A percentile compares a stretch with the other conserved stretches of the same genome.
These are phyloP conservation scores for Pseudococcus viburni DNA, from an alignment of 2,888 invertebrate genomes.

Conservation along the genomic window DNA sequence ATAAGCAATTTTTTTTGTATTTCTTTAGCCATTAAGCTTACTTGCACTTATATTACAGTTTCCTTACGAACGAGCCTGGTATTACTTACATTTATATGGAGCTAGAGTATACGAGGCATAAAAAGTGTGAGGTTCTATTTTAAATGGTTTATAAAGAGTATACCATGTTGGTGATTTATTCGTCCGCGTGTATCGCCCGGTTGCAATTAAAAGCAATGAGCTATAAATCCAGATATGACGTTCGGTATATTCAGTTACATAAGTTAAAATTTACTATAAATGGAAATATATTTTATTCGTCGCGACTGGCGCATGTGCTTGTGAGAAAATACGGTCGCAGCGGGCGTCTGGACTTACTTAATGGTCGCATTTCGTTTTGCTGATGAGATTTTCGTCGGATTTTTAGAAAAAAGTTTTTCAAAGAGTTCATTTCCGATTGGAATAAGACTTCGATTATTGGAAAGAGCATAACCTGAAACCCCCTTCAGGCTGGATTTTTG, in stretches of 20 bases:
- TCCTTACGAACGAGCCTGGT: too few relatives aligned
- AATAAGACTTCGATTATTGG: too few relatives aligned
- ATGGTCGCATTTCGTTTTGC: too few relatives aligned
- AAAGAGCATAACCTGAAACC: too few relatives aligned
- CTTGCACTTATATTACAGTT: too few relatives aligned
- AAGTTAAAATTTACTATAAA: slow-evolving; percentile 59
- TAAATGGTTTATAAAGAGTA: neutral
- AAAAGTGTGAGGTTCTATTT: neutral
- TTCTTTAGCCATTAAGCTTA: too few relatives aligned
- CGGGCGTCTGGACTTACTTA: neutral
- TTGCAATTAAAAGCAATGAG: slow-evolving; percentile 60
- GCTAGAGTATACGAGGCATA: neutral
- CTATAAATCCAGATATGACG: slow-evolving; percentile 61
- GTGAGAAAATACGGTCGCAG: neutral
- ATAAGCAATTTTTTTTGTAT: neutral
- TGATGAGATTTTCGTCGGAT: too few relatives aligned
- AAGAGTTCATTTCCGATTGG: too few relatives aligned
- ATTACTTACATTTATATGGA: too few relatives aligned
- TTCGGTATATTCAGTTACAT: slow-evolving; percentile 60
- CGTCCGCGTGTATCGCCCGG: slow-evolving; percentile 29
- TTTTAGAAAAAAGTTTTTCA: too few relatives aligned
- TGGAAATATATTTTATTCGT: slow-evolving; percentile 44
- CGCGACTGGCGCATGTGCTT: neutral
- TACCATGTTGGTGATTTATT: slow-evolving; percentile 55
- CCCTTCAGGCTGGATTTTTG: too few relatives aligned